A percentile compares a stretch with the other conserved stretches of the same genome.
Conservation (phyloP, 2,113 vertebrate genomes). For the Nyctereutes procyonoides region DNA sequence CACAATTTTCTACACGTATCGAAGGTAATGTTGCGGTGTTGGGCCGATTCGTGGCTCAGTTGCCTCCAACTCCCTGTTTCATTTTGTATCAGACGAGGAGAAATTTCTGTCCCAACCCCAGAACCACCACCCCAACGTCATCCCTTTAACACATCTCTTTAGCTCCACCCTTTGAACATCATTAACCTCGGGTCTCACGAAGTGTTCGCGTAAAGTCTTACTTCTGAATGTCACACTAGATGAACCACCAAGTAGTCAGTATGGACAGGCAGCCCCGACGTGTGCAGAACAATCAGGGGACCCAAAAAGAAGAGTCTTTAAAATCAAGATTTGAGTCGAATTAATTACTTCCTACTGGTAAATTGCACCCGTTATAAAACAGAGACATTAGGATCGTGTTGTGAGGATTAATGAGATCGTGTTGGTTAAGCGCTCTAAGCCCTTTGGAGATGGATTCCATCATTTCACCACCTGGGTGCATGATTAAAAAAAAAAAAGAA, state of each 20-base stretch:
- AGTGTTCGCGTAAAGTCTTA: neutral
- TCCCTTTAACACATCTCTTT: neutral
- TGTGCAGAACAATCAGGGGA: neutral
- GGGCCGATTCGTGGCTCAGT: neutral
- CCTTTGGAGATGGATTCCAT: slow-evolving; percentile 23
- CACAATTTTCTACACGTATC: neutral
- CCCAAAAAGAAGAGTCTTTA: neutral
- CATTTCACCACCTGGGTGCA: neutral
- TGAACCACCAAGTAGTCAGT: neutral
- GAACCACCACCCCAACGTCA: neutral
- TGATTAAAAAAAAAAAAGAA: neutral
- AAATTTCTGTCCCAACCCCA: neutral
- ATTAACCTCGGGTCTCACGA: neutral
- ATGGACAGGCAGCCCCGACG: neutral
- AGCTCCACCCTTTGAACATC: neutral
- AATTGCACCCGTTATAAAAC: slow-evolving; percentile 45
- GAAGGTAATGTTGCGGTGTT: neutral
- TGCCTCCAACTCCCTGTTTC: neutral
- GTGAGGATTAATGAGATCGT: slow-evolving; percentile 60
- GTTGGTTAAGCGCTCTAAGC: neutral
- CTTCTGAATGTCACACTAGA: neutral
- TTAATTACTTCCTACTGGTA: slow-evolving; percentile 59
- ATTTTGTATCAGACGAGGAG: neutral
- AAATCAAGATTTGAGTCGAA: slow-evolving; percentile 39
- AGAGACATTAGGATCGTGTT: neutral